Evolutionary conservation across 2,888 invertebrate genomes (phyloP).

Genomic region (Chirona hameri): DNA sequence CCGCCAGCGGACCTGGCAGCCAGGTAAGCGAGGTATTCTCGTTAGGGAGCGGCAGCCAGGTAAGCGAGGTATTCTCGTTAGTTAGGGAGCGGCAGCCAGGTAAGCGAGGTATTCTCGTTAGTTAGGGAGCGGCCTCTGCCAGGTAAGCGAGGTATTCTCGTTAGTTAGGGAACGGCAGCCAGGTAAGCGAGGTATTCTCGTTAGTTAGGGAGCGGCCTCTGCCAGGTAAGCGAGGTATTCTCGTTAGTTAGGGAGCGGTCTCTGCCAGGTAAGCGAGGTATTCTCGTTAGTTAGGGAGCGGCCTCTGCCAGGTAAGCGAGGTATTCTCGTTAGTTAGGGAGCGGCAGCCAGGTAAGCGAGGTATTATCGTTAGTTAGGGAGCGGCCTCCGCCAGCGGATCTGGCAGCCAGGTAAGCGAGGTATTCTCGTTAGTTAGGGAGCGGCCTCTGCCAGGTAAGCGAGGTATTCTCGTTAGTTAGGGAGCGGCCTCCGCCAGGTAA

Average conservation of each 20-base stretch:
- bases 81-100: too few relatives aligned
- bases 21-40: neutral
- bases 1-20: conserved; percentile 42
- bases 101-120: neutral
- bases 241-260: conserved; percentile 24
- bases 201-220: conserved; percentile 28
- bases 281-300: neutral
- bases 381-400: conserved; percentile 39
- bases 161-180: too few relatives aligned
- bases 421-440: neutral
- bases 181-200: neutral
- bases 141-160: neutral
- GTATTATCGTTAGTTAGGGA: neutral
- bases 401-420: conserved; percentile 40
- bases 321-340: too few relatives aligned
- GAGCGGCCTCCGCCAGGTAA: conserved; percentile 29
- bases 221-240: neutral
- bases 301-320: conserved; percentile 13
- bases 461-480: neutral
- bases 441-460: conserved; percentile 26
- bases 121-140: conserved; percentile 26
- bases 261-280: neutral
- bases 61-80: neutral
- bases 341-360: conserved; percentile 39
- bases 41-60: conserved; percentile 41